Base-by-base conservation (phyloP, 1,140 invertebrate genomes). In the Vanessa tameamea region DNA sequence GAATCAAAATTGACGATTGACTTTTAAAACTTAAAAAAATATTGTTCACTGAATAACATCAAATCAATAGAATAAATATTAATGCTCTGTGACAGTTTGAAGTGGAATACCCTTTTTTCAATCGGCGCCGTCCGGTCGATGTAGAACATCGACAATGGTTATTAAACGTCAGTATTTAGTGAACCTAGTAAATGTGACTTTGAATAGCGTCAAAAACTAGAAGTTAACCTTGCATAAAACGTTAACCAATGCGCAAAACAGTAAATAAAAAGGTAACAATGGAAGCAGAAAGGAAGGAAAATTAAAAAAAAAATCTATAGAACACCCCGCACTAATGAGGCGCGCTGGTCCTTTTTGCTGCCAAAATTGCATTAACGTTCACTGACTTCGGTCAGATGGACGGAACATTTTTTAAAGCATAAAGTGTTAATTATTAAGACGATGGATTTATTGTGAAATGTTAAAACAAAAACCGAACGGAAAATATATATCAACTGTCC, bases 241-340 rank as follows among this genome's bases (percentile, higher is more conserved):
- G 37, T 16, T n/a, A 47, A 64, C 12, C 61, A 64, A 43, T 50
- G 55, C 50, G 8, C 51, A 53, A 53, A 53, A 53, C 51, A 53
- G 51, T 16, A 16, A 53, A 15, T 53, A 53, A 53, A 53, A 53
- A 53, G 2, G n/a, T 53, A n/a, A 53, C 51, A 53, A 53, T 53
- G n/a, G 51, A 53, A 53, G 15, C n/a, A 53, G 75, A n/a, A 16
- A 53, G 83, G 83, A 84, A 84, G 83, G 84, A 87, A 85, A 87
- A 87, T 87, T 87, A 85, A 87, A 87, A 85, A 83, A 81, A 82
- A 81, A 85, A 85, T 85, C 73, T 64, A 74, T 55, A 76, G 71
- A 51, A 59, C 70, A 53, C n/a, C 37, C 37, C 51, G 55, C 80
- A 81, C 81, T 85, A 84, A 87, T 83, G 84, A 86, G 75, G 50